phyloP scores from a whole-genome alignment of 2,888 invertebrate genomes.

The Scelioninae gen. 1 region DNA sequence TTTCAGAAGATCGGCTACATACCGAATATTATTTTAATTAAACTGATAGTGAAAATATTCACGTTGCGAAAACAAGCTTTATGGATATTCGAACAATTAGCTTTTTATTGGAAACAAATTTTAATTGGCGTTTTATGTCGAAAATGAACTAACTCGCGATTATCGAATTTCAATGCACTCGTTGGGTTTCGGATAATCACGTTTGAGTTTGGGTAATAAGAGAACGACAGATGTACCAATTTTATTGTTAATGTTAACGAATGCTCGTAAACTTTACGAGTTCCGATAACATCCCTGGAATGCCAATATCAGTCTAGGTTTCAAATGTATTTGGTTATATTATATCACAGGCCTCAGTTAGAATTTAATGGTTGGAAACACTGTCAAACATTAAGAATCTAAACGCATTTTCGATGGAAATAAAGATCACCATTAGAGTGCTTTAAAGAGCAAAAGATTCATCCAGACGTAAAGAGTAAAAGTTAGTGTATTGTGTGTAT shows the following conservation, averaged over 20 bases:
- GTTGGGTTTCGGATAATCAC: conserved; percentile 18
- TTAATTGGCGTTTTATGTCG: conserved; percentile 14
- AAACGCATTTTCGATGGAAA: not conserved
- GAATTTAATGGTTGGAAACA: conserved; percentile 31
- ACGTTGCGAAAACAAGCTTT: conserved; percentile 11
- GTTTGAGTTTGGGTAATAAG: conserved; percentile 17
- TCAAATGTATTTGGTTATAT: conserved; percentile 17
- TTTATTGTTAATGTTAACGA: conserved; percentile 41
- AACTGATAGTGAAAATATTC: too few species aligned
- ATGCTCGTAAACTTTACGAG: conserved; percentile 37
- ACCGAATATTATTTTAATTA: too few species aligned
- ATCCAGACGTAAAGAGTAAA: too few species aligned
- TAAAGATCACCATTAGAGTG: too few species aligned
- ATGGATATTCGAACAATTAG: conserved; percentile 12
- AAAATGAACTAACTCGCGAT: conserved; percentile 17
- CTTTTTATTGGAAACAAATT: conserved; percentile 7
- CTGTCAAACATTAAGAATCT: not conserved
- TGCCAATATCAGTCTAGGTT: conserved; percentile 2
- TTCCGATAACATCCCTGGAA: conserved; percentile 14
- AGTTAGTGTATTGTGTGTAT: too few species aligned
- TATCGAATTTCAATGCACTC: conserved; percentile 29
- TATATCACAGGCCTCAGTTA: too few species aligned
- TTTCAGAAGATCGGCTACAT: too few species aligned
- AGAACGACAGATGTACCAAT: conserved; percentile 37
- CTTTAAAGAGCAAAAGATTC: too few species aligned